Percentiles rank a stretch among this genome's conserved stretches.
These are phyloP conservation scores for Megamerina dolium DNA, from an alignment of 2,888 invertebrate genomes.

Conservation along the genomic window DNA sequence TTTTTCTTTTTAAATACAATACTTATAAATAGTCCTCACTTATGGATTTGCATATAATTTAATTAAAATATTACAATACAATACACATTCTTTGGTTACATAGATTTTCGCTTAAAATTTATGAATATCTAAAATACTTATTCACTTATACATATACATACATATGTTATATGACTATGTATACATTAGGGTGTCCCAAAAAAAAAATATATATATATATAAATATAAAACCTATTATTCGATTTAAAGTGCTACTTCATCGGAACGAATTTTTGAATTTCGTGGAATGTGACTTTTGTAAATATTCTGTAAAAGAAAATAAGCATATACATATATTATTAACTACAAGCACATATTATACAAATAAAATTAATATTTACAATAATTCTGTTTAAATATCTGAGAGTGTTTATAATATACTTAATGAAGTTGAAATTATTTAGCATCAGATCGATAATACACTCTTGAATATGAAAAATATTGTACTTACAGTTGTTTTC, in stretches of 20 bases:
- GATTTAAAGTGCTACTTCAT: slow-evolving; percentile 34
- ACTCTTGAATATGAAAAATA: slow-evolving; percentile 1
- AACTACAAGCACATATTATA: too few relatives aligned
- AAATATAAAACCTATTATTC: background rate
- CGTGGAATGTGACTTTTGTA: slow-evolving; percentile 32
- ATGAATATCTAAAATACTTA: background rate
- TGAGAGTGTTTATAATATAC: too few relatives aligned
- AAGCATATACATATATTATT: too few relatives aligned
- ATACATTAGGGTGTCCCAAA: too few relatives aligned
- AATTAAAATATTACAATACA: too few relatives aligned
- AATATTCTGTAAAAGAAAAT: slow-evolving; percentile 28
- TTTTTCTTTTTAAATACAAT: background rate
- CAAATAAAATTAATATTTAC: too few relatives aligned
- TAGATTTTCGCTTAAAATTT: background rate
- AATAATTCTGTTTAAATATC: too few relatives aligned
- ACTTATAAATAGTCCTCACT: background rate
- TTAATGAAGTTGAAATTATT: too few relatives aligned
- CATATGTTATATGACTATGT: background rate
- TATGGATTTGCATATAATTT: background rate
- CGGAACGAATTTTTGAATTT: slow-evolving; percentile 27
- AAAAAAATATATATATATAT: background rate
- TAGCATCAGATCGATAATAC: background rate
- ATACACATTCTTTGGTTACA: background rate
- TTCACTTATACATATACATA: background rate
- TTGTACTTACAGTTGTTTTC: slow-evolving; percentile 23